Conservation (phyloP, 2,888 invertebrate species). For the Synergus japonicus region DNA sequence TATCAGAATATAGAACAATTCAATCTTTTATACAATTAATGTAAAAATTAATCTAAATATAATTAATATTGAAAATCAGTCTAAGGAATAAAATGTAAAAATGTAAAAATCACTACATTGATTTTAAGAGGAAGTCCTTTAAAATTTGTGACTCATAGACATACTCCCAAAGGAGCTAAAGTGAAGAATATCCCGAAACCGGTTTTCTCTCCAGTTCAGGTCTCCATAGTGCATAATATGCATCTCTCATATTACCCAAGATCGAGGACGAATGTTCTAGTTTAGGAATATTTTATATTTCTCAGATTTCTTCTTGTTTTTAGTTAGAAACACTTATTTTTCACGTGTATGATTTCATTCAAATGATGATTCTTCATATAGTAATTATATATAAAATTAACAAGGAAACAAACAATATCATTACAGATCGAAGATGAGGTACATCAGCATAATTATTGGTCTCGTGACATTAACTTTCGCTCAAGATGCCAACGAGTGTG, state of each 20-base stretch:
- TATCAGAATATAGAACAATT: too few species aligned
- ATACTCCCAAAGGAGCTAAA: background rate
- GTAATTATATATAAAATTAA: background rate
- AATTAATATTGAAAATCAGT: too few species aligned
- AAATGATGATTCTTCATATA: background rate
- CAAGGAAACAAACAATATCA: background rate
- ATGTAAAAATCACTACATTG: background rate
- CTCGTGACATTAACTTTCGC: constrained; percentile 47
- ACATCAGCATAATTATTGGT: constrained; percentile 50
- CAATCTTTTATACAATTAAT: too few species aligned
- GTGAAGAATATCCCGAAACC: constrained; percentile 25
- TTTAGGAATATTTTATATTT: background rate
- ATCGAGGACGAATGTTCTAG: background rate
- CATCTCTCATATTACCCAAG: background rate
- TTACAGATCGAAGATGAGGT: constrained; percentile 58
- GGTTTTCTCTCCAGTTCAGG: constrained; percentile 26
- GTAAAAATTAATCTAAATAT: too few species aligned
- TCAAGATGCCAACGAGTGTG: constrained; percentile 57
- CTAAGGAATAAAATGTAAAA: background rate
- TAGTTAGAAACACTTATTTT: background rate
- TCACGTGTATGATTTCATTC: background rate
- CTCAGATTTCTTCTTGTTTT: background rate
- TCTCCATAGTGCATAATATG: constrained; percentile 23
- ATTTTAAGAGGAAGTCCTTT: background rate
- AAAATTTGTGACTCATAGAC: constrained; percentile 21